phyloP scores from a whole-genome alignment of 2,888 invertebrate species.

The Drosophila birchii region DNA sequence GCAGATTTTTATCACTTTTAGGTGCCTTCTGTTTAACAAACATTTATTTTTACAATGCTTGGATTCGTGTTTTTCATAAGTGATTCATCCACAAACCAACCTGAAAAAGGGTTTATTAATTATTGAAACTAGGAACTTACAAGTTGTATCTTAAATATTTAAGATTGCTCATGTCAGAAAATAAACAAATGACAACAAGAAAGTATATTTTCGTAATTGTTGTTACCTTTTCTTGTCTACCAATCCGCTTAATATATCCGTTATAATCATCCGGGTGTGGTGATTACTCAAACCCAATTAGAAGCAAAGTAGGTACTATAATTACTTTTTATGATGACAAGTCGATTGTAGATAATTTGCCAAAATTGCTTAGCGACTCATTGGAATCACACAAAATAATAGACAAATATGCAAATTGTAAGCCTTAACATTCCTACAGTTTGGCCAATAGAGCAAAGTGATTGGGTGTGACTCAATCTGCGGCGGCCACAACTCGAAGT shows the following conservation, averaged over 20 bases:
- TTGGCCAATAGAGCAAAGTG: conserved; percentile 9
- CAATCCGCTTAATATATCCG: conserved; percentile 13
- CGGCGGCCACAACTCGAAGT: conserved; percentile 33
- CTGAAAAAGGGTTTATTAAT: background rate
- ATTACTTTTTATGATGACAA: conserved; percentile 41
- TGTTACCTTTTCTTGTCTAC: too few relatives aligned
- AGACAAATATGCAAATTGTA: conserved; percentile 52
- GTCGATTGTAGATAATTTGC: conserved; percentile 28
- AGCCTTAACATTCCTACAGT: conserved; percentile 34
- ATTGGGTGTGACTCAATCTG: conserved; percentile 44
- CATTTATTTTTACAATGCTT: conserved; percentile 22
- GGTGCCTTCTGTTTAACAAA: conserved; percentile 36
- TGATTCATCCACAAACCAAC: background rate
- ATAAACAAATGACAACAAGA: background rate
- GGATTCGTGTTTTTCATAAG: background rate
- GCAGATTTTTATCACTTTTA: conserved; percentile 44
- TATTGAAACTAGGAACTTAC: background rate
- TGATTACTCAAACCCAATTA: conserved; percentile 26
- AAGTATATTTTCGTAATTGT: background rate
- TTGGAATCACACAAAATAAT: conserved; percentile 19
- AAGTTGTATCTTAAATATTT: background rate
- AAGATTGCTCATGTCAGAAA: background rate
- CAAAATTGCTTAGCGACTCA: conserved; percentile 19
- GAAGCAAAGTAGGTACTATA: conserved; percentile 10
- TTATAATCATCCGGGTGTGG: conserved; percentile 6